Evolutionary conservation across 2,888 invertebrate species (phyloP).

Genomic region (Drosophila ustulata): DNA sequence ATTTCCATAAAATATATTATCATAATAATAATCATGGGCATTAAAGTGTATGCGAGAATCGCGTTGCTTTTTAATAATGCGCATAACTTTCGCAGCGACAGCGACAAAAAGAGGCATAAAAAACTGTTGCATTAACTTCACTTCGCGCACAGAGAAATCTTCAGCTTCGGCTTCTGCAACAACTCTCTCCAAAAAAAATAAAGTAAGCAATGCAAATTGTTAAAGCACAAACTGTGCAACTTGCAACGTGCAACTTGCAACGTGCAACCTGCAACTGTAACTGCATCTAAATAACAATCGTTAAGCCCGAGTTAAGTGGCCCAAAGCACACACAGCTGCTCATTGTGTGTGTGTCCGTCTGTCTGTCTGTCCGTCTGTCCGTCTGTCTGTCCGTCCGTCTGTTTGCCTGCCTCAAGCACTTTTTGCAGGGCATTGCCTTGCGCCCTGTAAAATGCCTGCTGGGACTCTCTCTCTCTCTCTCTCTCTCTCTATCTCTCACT

Average conservation of each 20-base stretch:
- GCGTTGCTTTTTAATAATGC: slow-evolving; percentile 57
- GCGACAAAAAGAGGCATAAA: slow-evolving; percentile 6
- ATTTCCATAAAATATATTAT: slow-evolving; percentile 49
- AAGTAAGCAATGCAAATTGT: slow-evolving; percentile 66
- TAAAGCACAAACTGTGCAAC: slow-evolving; percentile 48
- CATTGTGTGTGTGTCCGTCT: neutral
- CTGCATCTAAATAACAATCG: slow-evolving; percentile 76
- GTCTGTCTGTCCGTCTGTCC: neutral
- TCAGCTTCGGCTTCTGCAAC: neutral
- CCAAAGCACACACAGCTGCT: slow-evolving; percentile 41
- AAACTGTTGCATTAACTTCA: slow-evolving; percentile 6
- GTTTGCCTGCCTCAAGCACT: slow-evolving; percentile 31
- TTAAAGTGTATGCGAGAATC: slow-evolving; percentile 60
- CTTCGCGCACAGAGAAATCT: slow-evolving; percentile 4
- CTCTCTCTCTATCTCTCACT: slow-evolving; percentile 26
- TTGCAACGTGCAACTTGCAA: neutral
- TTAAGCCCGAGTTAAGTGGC: slow-evolving; percentile 73
- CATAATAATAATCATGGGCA: slow-evolving; percentile 61
- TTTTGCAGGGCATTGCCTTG: slow-evolving; percentile 61
- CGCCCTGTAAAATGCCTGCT: neutral
- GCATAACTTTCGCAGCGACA: slow-evolving; percentile 60
- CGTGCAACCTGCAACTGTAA: slow-evolving; percentile 52
- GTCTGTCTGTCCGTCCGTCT: neutral
- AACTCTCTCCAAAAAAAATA: slow-evolving; percentile 4
- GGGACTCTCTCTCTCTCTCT: slow-evolving; percentile 20